Evolutionary conservation across 2,888 invertebrate species (phyloP), one percentile per base, ranked within the genome.

Genomic region (Endomychus coccineus): DNA sequence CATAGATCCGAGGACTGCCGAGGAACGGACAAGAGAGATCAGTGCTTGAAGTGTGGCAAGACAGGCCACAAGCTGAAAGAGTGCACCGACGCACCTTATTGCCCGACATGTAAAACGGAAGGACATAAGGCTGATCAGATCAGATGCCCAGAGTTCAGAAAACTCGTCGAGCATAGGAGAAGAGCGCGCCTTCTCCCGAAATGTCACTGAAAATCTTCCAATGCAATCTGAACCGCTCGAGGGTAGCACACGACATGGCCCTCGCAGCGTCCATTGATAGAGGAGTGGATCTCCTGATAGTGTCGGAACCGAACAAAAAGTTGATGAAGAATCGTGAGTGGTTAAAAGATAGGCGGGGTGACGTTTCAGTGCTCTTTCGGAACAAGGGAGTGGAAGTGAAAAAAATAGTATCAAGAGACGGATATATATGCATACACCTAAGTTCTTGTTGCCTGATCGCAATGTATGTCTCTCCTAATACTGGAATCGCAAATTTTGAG

Each of bases 401-500:
- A n/a, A n/a, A n/a, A n/a, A n/a, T n/a, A n/a, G n/a, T n/a, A n/a
- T n/a, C n/a, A n/a, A n/a, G n/a, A n/a, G n/a, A n/a, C n/a, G n/a
- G n/a, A n/a, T n/a, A n/a, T n/a, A n/a, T n/a, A n/a, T n/a, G n/a
- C n/a, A n/a, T n/a, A n/a, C n/a, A n/a, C n/a, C n/a, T n/a, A n/a
- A n/a, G n/a, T n/a, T n/a, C n/a, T n/a, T n/a, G n/a, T n/a, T n/a
- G n/a, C n/a, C n/a, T n/a, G n/a, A n/a, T n/a, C n/a, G n/a, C n/a
- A n/a, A n/a, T n/a, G n/a, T 19, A 19, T 19, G n/a, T 19, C 21
- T 19, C 21, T 19, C 21, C 21, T n/a, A 19, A 19, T 19, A 19
- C n/a, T n/a, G n/a, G 6, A 7, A 7, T 19, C 21, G 21, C 21
- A 7, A n/a, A 19, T 7, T 19, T 19, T 19, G 21, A 19, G n/a